A percentile compares a stretch with the other conserved stretches of the same genome.
Evolutionary conservation across 2,797 vertebrate genomes (phyloP).

Genomic region (Cuculus canorus): DNA sequence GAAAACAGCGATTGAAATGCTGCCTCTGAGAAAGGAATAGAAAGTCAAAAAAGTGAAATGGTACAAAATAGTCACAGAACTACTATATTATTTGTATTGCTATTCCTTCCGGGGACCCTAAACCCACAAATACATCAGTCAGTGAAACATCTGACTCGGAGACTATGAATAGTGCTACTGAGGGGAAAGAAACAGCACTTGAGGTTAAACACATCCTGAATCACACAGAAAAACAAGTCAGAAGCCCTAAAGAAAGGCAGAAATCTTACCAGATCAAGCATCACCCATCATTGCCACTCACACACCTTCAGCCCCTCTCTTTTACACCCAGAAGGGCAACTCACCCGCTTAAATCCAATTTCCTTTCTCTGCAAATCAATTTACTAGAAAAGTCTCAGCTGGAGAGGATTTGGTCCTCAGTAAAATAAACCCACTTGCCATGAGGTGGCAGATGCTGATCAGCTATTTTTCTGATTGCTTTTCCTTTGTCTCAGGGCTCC

Average conservation of each 20-base stretch:
- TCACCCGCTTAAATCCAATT: neutral
- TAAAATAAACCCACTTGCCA: neutral
- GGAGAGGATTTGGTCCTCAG: neutral
- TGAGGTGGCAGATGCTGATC: slow-evolving; percentile 19
- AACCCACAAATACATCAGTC: fast-evolving
- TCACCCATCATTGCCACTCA: fast-evolving
- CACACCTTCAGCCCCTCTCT: neutral
- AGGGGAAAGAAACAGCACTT: neutral
- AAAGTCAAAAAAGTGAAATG: neutral
- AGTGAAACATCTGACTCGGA: fast-evolving
- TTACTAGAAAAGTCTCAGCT: neutral
- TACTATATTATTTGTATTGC: neutral
- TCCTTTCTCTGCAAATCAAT: neutral
- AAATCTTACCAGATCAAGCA: neutral
- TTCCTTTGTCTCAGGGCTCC: neutral
- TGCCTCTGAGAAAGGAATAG: neutral
- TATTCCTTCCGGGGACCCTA: neutral
- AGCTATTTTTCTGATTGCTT: neutral
- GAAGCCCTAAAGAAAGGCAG: neutral
- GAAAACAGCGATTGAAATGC: neutral
- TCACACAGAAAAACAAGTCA: neutral
- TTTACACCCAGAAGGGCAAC: fast-evolving
- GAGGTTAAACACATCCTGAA: neutral
- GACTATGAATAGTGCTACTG: fast-evolving
- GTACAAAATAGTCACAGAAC: neutral